Percentiles rank a stretch among this genome's conserved stretches.
Evolutionary conservation across 2,797 vertebrate genomes (phyloP).

Genomic region (Monodelphis domestica): DNA sequence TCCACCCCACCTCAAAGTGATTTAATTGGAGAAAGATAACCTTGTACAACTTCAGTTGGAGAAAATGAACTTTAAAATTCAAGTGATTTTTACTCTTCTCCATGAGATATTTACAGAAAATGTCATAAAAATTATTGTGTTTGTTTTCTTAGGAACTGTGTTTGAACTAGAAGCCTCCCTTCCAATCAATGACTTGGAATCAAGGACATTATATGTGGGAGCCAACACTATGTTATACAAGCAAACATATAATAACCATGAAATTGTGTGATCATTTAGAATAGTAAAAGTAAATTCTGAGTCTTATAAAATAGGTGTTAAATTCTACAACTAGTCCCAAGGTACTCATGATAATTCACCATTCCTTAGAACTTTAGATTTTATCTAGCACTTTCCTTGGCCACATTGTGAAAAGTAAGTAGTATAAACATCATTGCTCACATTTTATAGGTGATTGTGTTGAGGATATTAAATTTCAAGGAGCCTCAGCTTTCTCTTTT

Average conservation of each 20-base stretch:
- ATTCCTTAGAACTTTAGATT: background rate
- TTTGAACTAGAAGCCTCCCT: conserved; percentile 55
- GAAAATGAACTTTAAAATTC: conserved; percentile 49
- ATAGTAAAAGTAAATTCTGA: conserved; percentile 54
- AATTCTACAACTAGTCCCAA: conserved; percentile 38
- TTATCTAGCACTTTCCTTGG: background rate
- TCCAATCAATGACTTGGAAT: conserved; percentile 61
- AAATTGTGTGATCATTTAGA: conserved; percentile 51
- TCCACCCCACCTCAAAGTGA: background rate
- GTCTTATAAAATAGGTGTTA: conserved; percentile 46
- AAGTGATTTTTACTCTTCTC: conserved; percentile 13
- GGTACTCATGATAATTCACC: background rate
- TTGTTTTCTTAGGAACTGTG: conserved; percentile 45
- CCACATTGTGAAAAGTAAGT: background rate
- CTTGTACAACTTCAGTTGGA: conserved; percentile 15
- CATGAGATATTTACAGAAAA: conserved; percentile 38
- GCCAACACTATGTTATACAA: conserved; percentile 54
- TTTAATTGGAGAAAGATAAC: conserved; percentile 9
- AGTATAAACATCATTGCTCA: background rate
- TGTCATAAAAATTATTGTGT: conserved; percentile 20
- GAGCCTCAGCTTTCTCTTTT: background rate
- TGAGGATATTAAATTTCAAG: background rate
- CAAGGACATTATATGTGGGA: conserved; percentile 63
- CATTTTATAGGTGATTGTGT: background rate
- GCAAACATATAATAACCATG: background rate